These are phyloP conservation scores for Acropora tenuis DNA, from an alignment of 64 coral and sea anemone genomes.

Conservation along the genomic window DNA sequence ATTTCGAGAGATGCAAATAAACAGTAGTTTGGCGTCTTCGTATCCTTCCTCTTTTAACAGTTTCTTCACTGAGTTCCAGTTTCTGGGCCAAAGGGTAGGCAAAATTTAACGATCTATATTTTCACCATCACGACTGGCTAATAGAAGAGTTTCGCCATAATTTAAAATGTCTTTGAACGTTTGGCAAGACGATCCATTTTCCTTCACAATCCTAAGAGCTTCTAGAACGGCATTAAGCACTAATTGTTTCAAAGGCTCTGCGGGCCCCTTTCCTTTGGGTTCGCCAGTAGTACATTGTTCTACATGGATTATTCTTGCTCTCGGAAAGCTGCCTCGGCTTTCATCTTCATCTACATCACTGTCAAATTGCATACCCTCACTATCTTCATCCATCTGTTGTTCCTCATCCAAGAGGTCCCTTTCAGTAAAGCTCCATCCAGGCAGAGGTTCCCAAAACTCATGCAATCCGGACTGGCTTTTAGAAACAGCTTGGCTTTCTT, in stretches of 20 bases:
- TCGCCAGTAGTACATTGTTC: no score
- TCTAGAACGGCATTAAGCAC: neutral
- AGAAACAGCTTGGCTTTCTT: constrained; percentile 45
- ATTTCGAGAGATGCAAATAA: constrained; percentile 64
- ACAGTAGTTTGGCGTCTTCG: constrained; percentile 58
- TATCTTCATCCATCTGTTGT: constrained; percentile 54
- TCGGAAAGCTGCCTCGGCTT: neutral
- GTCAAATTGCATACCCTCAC: constrained; percentile 43
- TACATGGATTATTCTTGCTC: no score
- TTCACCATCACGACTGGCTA: neutral
- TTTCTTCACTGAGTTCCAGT: constrained; percentile 52
- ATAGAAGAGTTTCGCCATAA: no score
- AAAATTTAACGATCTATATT: constrained; percentile 43
- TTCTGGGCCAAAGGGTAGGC: constrained; percentile 61
- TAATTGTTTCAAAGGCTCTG: neutral
- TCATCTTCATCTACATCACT: constrained; percentile 41
- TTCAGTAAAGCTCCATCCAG: neutral
- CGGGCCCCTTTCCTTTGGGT: neutral
- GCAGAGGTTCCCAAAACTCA: constrained; percentile 48
- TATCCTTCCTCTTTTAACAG: constrained; percentile 77
- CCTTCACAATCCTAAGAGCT: neutral
- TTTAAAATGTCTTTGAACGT: no score
- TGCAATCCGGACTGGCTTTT: constrained; percentile 47
- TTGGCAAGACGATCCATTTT: neutral
- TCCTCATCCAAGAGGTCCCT: constrained; percentile 42